Evolutionary conservation across 2,113 vertebrate species (phyloP).

Genomic region (Steatornis caripensis): DNA sequence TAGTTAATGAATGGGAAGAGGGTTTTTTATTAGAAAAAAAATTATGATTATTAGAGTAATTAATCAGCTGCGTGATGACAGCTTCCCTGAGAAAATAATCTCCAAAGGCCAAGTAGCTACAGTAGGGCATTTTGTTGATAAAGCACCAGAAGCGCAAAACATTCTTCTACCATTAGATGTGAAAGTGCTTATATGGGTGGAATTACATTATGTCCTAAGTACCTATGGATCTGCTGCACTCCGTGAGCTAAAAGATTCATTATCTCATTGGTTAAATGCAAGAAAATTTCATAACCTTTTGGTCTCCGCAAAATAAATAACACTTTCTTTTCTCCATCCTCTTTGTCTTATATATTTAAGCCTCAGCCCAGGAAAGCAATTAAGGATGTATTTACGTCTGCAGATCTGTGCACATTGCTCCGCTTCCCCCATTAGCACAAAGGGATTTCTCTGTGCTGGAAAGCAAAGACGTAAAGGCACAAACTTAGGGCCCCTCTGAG

Average conservation of each 20-base stretch:
- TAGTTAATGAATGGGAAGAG: slow-evolving; percentile 86
- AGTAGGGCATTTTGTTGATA: slow-evolving; percentile 80
- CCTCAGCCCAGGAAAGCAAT: background rate
- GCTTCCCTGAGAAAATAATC: slow-evolving; percentile 76
- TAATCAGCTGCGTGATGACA: slow-evolving; percentile 86
- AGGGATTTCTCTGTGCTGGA: background rate
- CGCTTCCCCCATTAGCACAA: background rate
- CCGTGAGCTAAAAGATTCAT: background rate
- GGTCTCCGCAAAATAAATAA: background rate
- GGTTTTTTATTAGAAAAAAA: slow-evolving; percentile 80
- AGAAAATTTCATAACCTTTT: background rate
- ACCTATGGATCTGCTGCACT: background rate
- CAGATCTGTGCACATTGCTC: background rate
- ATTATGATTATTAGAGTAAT: slow-evolving; percentile 88
- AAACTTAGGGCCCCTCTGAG: accelerated
- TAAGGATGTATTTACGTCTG: background rate
- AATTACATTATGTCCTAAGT: slow-evolving; percentile 28
- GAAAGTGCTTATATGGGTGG: slow-evolving; percentile 39
- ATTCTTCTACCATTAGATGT: slow-evolving; percentile 35
- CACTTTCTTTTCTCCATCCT: background rate
- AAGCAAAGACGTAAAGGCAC: background rate
- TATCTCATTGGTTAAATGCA: background rate
- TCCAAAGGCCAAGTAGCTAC: slow-evolving; percentile 78
- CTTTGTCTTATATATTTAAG: background rate
- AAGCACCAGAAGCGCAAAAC: slow-evolving; percentile 65